phyloP scores from a whole-genome alignment of 2,797 vertebrate genomes.

The Gallinago stenura region DNA sequence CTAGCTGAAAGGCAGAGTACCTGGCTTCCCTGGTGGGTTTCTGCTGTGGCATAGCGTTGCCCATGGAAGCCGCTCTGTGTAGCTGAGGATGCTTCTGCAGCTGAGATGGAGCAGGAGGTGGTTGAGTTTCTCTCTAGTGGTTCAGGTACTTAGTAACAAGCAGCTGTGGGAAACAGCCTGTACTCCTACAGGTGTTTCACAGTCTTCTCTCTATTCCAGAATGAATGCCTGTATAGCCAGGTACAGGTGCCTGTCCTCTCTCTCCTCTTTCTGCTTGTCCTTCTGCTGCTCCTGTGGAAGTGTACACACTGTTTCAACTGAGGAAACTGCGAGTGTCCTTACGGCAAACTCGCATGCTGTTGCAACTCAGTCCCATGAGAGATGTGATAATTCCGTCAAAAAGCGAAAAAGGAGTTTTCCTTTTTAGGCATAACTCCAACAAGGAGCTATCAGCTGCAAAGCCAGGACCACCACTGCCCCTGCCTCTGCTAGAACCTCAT shows the following conservation, averaged over 20 bases:
- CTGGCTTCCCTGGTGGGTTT: background rate
- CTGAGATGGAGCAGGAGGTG: background rate
- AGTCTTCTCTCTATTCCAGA: background rate
- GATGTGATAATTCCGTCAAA: background rate
- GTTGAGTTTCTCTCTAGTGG: background rate
- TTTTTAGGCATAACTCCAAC: background rate
- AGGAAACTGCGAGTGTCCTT: background rate
- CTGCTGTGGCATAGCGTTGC: rapidly evolving
- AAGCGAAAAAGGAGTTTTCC: background rate
- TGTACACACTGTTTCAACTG: background rate
- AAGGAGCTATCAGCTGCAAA: background rate
- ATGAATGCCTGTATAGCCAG: background rate
- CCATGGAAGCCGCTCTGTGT: background rate
- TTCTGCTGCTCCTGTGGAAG: background rate
- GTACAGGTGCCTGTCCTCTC: background rate
- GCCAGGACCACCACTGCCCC: background rate
- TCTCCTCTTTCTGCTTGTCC: background rate
- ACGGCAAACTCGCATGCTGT: background rate
- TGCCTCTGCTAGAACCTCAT: background rate
- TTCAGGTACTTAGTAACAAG: background rate
- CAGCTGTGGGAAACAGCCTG: background rate
- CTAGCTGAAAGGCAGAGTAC: background rate
- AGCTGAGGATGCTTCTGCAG: background rate
- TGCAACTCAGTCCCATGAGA: background rate
- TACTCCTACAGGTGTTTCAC: background rate